Evolutionary conservation across 2,888 invertebrate species (phyloP).

Genomic region (Metopia argyrocephala): DNA sequence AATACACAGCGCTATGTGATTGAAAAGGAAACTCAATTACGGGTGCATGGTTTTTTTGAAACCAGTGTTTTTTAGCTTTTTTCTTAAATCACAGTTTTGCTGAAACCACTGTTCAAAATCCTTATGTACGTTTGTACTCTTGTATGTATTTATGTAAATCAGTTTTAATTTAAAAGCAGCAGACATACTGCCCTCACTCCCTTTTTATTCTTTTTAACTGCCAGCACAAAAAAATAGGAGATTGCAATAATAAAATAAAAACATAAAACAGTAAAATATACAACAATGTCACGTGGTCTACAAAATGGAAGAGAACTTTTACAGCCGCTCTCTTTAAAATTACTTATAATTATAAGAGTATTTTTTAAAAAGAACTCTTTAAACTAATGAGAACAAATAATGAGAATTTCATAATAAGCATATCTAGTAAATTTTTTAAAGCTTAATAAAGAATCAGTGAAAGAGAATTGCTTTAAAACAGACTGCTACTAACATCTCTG

Average conservation of each 20-base stretch:
- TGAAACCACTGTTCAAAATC: background rate
- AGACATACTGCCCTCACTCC: background rate
- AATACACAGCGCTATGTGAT: too few species aligned
- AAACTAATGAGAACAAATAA: background rate
- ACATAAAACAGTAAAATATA: conserved; percentile 23
- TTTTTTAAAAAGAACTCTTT: too few species aligned
- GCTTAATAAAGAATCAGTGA: too few species aligned
- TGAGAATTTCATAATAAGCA: background rate
- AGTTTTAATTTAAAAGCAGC: background rate
- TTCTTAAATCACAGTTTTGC: too few species aligned
- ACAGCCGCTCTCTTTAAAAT: background rate
- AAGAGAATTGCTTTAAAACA: too few species aligned
- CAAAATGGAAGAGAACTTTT: background rate
- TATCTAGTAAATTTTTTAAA: background rate
- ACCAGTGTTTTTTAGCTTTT: too few species aligned
- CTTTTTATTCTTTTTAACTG: too few species aligned
- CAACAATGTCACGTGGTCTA: conserved; percentile 63
- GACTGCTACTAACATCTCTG: background rate
- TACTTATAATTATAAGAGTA: background rate
- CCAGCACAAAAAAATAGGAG: conserved; percentile 14
- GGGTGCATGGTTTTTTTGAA: too few species aligned
- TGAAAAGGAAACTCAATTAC: too few species aligned
- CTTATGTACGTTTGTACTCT: background rate
- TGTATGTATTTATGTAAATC: background rate
- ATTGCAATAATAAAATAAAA: background rate